Percentiles rank a stretch among this genome's conserved stretches.
These are phyloP conservation scores for Zosterops pallidus DNA, from an alignment of 2,113 vertebrate genomes.

Conservation along the genomic window DNA sequence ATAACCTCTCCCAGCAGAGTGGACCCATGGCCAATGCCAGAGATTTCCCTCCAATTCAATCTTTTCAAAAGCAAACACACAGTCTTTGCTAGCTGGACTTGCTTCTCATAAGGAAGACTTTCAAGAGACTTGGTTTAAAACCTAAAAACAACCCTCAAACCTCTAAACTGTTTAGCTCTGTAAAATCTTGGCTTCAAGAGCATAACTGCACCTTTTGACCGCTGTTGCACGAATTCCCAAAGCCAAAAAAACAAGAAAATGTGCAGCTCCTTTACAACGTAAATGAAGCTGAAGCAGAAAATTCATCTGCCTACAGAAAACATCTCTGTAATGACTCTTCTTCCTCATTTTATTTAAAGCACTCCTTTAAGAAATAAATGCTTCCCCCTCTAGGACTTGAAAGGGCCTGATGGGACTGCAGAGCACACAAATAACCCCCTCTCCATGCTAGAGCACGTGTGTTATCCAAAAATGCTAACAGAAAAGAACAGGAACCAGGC, in stretches of 20 bases:
- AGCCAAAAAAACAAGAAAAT: not conserved
- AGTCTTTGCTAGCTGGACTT: conserved; percentile 21
- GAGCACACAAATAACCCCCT: not conserved
- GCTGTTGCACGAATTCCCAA: not conserved
- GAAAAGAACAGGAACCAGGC: not conserved
- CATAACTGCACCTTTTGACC: not conserved
- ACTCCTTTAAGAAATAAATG: not conserved
- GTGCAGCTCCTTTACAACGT: not conserved
- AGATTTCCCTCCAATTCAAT: conserved; percentile 18
- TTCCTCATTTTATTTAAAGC: not conserved
- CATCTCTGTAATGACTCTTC: not conserved
- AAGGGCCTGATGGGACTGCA: not conserved
- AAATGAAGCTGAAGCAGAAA: not conserved
- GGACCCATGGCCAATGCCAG: not conserved
- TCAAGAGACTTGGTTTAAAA: conserved; percentile 23
- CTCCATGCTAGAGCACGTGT: not conserved
- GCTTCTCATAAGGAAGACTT: conserved; percentile 37
- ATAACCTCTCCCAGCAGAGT: conserved; percentile 45
- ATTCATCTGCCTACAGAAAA: not conserved
- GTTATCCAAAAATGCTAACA: not conserved
- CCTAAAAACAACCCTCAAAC: conserved; percentile 21
- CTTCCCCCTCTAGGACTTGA: not conserved
- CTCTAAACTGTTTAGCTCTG: conserved; percentile 22
- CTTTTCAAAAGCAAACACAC: conserved; percentile 7
- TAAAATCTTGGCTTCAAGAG: conserved; percentile 3